Conservation (phyloP, 2,797 vertebrate genomes). For the Cynodonichthys magdalenae region DNA sequence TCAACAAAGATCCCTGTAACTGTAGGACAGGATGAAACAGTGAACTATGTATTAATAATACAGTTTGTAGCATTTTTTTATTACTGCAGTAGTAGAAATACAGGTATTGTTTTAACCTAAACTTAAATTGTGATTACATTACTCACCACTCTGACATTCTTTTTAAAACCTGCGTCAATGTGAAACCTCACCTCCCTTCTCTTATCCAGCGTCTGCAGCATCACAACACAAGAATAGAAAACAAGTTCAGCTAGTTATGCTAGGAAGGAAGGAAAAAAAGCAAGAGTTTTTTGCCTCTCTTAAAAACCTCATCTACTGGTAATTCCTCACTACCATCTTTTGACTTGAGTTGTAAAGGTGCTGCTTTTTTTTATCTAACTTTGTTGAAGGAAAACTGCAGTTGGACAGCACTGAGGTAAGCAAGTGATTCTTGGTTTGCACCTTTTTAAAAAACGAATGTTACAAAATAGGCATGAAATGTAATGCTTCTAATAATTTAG, state of each 20-base stretch:
- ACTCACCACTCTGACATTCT: not conserved
- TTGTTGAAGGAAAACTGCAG: conserved; percentile 14
- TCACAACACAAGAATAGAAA: conserved; percentile 20
- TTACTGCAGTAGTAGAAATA: not conserved
- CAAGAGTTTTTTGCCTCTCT: conserved; percentile 19
- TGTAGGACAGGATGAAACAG: too few relatives aligned
- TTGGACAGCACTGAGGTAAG: conserved; percentile 40
- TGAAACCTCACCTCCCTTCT: not conserved
- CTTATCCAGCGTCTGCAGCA: not conserved
- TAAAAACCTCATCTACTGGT: conserved; percentile 20
- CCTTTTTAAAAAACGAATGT: not conserved
- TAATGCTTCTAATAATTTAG: not conserved
- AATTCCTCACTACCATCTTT: conserved; percentile 17
- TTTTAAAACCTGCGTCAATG: conserved; percentile 3
- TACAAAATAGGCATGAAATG: not conserved
- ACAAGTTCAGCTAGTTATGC: conserved; percentile 50
- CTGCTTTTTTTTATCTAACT: not conserved
- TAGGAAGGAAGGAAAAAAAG: conserved; percentile 20
- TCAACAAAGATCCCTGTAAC: too few relatives aligned
- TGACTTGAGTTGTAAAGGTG: conserved; percentile 6
- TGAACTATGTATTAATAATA: not conserved
- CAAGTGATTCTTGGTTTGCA: not conserved
- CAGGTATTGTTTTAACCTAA: not conserved
- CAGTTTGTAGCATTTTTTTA: not conserved
- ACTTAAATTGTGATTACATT: not conserved